A percentile compares a stretch with the other conserved stretches of the same genome.
Evolutionary conservation across 1,140 invertebrate genomes (phyloP).

Genomic region (Cydia splendana): DNA sequence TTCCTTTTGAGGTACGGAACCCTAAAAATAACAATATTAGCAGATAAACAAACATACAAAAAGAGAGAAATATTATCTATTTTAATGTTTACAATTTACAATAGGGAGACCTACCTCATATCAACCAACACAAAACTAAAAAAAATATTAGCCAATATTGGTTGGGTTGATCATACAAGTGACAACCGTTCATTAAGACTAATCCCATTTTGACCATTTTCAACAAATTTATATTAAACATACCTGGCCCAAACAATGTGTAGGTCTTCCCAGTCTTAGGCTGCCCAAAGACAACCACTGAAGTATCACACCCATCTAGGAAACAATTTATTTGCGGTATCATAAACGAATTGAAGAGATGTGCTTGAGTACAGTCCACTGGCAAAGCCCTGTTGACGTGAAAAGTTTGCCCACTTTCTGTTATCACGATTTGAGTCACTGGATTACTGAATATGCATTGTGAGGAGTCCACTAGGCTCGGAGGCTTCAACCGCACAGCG

Average conservation of each 20-base stretch:
- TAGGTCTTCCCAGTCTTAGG: slow-evolving; percentile 89
- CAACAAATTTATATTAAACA: slow-evolving; percentile 10
- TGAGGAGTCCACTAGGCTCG: slow-evolving; percentile 71
- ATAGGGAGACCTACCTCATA: no score
- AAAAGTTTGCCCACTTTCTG: slow-evolving; percentile 79
- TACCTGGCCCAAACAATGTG: slow-evolving; percentile 86
- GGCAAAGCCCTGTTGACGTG: slow-evolving; percentile 83
- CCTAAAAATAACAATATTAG: no score
- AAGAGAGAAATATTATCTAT: no score
- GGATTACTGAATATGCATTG: slow-evolving; percentile 80
- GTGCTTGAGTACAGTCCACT: slow-evolving; percentile 75
- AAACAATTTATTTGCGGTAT: slow-evolving; percentile 82
- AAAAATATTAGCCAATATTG: no score
- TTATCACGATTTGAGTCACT: slow-evolving; percentile 79
- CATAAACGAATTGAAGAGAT: slow-evolving; percentile 74
- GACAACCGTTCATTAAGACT: no score
- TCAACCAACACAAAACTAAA: no score
- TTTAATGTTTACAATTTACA: no score
- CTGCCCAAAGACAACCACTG: slow-evolving; percentile 89
- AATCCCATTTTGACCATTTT: no score
- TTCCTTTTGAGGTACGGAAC: no score
- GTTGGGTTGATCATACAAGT: no score
- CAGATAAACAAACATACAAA: no score
- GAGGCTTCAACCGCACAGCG: slow-evolving; percentile 79
- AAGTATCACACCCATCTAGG: slow-evolving; percentile 86